These are phyloP conservation scores for Monochamus alternatus DNA, from an alignment of 2,888 invertebrate species.

Conservation along the genomic window DNA sequence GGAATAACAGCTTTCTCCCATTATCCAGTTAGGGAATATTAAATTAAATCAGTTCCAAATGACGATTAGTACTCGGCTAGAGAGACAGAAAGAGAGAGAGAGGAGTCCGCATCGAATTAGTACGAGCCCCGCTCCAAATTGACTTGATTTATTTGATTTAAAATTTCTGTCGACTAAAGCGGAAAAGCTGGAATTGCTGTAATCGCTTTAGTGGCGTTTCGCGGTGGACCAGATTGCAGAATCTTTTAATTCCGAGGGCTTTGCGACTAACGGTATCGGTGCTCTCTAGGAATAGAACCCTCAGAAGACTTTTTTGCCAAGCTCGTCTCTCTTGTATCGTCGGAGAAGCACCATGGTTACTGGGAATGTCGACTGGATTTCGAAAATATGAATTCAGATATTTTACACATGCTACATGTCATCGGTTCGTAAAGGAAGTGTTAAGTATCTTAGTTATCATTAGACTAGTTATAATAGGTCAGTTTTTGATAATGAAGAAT, in stretches of 20 bases:
- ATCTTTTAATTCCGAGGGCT: slow-evolving; percentile 32
- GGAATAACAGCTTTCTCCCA: slow-evolving; percentile 34
- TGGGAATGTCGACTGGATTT: too few relatives aligned
- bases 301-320: too few relatives aligned
- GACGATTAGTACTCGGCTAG: slow-evolving; percentile 13
- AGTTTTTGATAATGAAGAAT: too few relatives aligned
- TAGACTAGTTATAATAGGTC: too few relatives aligned
- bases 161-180: slow-evolving; percentile 41
- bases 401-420: too few relatives aligned
- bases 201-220: slow-evolving; percentile 38
- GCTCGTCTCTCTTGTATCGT: too few relatives aligned
- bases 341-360: too few relatives aligned
- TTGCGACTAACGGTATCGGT: background rate
- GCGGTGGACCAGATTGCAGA: slow-evolving; percentile 24
- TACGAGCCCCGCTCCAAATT: slow-evolving; percentile 33
- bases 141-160: slow-evolving; percentile 43
- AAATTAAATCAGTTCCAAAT: slow-evolving; percentile 39
- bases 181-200: slow-evolving; percentile 38
- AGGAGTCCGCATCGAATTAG: slow-evolving; percentile 33
- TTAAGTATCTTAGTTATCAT: too few relatives aligned
- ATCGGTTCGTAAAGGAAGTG: too few relatives aligned
- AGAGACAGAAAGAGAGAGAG: too few relatives aligned
- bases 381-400: too few relatives aligned
- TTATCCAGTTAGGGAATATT: slow-evolving; percentile 33
- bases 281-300: too few relatives aligned